Conservation (phyloP, 2,797 vertebrate species). For the Peromyscus nudipes region DNA sequence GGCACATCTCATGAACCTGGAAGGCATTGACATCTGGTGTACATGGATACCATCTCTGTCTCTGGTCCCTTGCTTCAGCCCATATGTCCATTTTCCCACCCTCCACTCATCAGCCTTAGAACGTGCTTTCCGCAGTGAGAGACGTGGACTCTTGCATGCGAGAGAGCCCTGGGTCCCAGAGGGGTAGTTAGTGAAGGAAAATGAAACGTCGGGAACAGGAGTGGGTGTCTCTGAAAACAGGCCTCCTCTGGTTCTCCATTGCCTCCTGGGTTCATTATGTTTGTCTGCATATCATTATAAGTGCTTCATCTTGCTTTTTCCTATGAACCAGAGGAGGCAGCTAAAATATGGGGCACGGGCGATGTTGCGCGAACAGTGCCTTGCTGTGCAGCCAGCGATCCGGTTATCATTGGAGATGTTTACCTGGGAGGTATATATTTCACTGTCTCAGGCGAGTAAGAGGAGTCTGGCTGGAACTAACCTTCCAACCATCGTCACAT, state of each 20-base stretch:
- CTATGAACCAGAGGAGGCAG: neutral
- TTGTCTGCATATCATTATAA: neutral
- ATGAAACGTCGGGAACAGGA: neutral
- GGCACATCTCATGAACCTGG: accelerated
- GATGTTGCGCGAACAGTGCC: neutral
- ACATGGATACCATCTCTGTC: neutral
- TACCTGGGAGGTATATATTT: neutral
- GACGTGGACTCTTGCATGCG: accelerated
- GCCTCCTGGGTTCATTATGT: neutral
- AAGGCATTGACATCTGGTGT: neutral
- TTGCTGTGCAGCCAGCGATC: too few relatives aligned
- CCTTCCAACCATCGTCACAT: neutral
- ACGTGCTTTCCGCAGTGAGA: neutral
- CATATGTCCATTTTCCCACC: neutral
- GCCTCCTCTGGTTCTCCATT: neutral
- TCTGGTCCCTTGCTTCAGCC: neutral
- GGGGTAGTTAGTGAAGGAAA: neutral
- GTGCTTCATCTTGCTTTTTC: neutral
- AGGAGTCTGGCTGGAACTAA: neutral
- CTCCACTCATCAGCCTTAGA: neutral
- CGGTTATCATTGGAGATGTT: neutral
- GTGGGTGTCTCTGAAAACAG: too few relatives aligned
- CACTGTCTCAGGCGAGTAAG: neutral
- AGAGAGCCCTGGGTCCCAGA: neutral
- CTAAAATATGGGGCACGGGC: neutral